phyloP scores from a whole-genome alignment of 1,140 invertebrate species.

The Chionoecetes opilio region DNA sequence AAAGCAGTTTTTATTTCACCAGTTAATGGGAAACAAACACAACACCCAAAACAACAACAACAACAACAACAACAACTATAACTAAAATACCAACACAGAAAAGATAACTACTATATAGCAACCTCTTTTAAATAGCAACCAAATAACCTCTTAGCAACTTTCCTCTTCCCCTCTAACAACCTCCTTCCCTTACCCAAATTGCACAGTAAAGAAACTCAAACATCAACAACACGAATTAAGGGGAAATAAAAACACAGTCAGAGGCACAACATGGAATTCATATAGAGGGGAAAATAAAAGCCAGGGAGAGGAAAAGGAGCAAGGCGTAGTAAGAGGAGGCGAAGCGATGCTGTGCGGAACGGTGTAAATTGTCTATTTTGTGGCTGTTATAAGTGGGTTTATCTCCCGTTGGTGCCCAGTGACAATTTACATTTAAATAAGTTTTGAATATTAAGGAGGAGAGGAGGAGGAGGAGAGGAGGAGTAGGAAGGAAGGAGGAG shows the following conservation, averaged over 20 bases:
- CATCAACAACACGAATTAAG: background rate
- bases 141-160: no score
- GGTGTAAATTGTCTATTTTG: conserved; percentile 76
- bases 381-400: conserved; percentile 77
- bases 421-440: conserved; percentile 80
- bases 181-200: no score
- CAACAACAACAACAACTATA: no score
- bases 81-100: no score
- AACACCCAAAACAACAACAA: no score
- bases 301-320: background rate
- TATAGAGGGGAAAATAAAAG: no score
- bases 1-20: no score
- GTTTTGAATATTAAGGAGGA: conserved; percentile 79
- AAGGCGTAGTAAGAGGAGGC: background rate
- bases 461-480: background rate
- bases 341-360: background rate
- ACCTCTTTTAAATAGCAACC: no score
- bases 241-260: background rate
- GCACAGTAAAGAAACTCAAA: no score
- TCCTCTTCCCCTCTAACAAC: no score
- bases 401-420: conserved; percentile 72
- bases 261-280: background rate
- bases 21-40: no score
- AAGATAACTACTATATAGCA: no score
- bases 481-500: background rate